Base-by-base conservation (phyloP, 2,113 vertebrate genomes). In the Peromyscus californicus region DNA sequence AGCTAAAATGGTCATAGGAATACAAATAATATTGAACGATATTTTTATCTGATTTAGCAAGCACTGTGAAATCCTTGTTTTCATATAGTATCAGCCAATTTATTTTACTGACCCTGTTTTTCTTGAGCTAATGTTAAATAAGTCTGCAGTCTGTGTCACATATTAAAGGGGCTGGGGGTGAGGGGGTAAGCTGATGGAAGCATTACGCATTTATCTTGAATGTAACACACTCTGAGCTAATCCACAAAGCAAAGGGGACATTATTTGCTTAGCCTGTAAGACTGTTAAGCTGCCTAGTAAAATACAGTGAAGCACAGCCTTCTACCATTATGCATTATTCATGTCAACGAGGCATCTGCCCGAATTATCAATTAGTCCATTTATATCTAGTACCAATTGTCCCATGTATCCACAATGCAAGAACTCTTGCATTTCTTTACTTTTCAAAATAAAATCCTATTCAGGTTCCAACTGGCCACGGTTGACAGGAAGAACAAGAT, bases 51-150 rank as follows among this genome's bases (percentile, higher is more conserved):
- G 72, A 96, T 83, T 57, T 67, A 91, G 36, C 74, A 74, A 70
- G 69, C 48, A 75, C 22, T 54, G 33, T 36, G 16, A 17, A 74
- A 91, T 51, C 79, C 90, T 87, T 85, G 78, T 89, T 95, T 88
- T 74, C 29, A 93, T 83, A 70, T 10, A 74, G 57, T 85, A 93
- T 70, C 10, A 3, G 80, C 19, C 63, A n/a, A 85, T 91, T 93
- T 94, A 76, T 96, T 86, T 91, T 89, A 54, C 39, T 87, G 94
- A 96, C 42, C 59, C 74, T 91, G 70, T 22, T 93, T 96, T 93
- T 72, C 90, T 92, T 97, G 76, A 80, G 39, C 3, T 82, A 33
- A 78, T 84, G 7, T 88, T 42, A 95, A 95, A 82, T 89, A 70
- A 51, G 17, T 78, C 95, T 92, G 10, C 31, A 95, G n/a, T 45